phyloP scores from a whole-genome alignment of 2,113 vertebrate species.

The Cyanistes caeruleus region DNA sequence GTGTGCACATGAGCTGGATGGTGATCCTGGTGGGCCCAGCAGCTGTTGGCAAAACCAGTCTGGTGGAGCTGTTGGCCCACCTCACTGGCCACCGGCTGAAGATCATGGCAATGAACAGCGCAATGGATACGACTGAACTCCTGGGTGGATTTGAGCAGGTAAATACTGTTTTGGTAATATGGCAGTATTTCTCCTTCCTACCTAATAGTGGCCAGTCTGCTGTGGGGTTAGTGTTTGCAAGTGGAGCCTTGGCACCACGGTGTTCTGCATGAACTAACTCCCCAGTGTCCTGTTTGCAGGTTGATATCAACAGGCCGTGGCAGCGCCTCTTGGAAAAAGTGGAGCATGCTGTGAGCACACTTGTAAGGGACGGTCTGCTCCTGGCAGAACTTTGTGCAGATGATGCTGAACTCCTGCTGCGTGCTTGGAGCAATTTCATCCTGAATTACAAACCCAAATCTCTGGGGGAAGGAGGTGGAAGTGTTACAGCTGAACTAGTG shows the following conservation, averaged over 20 bases:
- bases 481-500: constrained; percentile 83
- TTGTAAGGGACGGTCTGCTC: constrained; percentile 87
- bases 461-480: constrained; percentile 78
- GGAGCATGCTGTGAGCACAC: constrained; percentile 81
- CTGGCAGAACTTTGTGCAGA: constrained; percentile 84
- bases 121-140: constrained; percentile 95
- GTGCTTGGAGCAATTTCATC: constrained; percentile 90
- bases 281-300: constrained; percentile 59
- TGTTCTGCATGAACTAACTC: background rate
- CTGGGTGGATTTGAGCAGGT: constrained; percentile 98
- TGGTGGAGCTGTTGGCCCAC: constrained; percentile 90
- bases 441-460: constrained; percentile 83
- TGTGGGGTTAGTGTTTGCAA: background rate
- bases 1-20: constrained; percentile 97
- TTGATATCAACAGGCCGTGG: constrained; percentile 92
- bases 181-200: background rate
- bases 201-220: background rate
- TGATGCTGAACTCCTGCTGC: constrained; percentile 88
- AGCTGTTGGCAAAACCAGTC: constrained; percentile 90
- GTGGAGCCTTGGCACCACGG: background rate
- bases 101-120: constrained; percentile 96
- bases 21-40: constrained; percentile 92
- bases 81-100: constrained; percentile 88
- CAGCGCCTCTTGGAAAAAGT: constrained; percentile 87
- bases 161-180: background rate